Percentiles rank a stretch among this genome's conserved stretches.
phyloP scores from a whole-genome alignment of 2,888 invertebrate genomes.

The Pachymerium ferrugineum region DNA sequence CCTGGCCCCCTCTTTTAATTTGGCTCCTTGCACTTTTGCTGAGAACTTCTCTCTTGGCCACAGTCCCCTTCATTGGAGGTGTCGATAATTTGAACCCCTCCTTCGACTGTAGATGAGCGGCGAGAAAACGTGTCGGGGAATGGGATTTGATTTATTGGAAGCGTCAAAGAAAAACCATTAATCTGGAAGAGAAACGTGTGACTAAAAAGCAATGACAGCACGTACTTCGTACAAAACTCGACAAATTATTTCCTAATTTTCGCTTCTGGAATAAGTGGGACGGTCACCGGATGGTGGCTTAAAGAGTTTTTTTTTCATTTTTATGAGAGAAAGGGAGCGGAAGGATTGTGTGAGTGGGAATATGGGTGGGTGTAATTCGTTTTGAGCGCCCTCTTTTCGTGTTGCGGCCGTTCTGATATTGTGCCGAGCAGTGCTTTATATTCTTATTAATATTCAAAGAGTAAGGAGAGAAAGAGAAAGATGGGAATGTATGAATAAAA shows the following conservation, averaged over 20 bases:
- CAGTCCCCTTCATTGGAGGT: constrained; percentile 17
- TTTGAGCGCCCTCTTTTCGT: background rate
- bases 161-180: constrained; percentile 24
- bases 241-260: constrained; percentile 23
- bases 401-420: constrained; percentile 21
- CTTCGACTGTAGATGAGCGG: background rate
- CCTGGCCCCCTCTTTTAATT: constrained; percentile 27
- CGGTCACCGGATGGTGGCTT: background rate
- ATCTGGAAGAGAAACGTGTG: constrained; percentile 24
- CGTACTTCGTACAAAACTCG: constrained; percentile 6
- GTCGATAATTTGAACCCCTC: background rate
- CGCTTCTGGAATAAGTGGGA: no score
- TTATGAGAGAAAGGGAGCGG: background rate
- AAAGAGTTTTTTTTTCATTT: background rate
- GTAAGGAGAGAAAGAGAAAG: constrained; percentile 13
- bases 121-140: background rate
- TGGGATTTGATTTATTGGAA: constrained; percentile 23
- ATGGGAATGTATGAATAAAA: constrained; percentile 25
- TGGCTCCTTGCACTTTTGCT: constrained; percentile 13
- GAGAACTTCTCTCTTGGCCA: constrained; percentile 4
- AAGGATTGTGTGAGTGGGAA: background rate
- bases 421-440: constrained; percentile 27
- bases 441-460: constrained; percentile 24
- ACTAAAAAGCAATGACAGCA: constrained; percentile 24
- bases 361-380: background rate